These are phyloP conservation scores for Litocranius walleri DNA, from an alignment of 2,113 vertebrate species.

Conservation along the genomic window DNA sequence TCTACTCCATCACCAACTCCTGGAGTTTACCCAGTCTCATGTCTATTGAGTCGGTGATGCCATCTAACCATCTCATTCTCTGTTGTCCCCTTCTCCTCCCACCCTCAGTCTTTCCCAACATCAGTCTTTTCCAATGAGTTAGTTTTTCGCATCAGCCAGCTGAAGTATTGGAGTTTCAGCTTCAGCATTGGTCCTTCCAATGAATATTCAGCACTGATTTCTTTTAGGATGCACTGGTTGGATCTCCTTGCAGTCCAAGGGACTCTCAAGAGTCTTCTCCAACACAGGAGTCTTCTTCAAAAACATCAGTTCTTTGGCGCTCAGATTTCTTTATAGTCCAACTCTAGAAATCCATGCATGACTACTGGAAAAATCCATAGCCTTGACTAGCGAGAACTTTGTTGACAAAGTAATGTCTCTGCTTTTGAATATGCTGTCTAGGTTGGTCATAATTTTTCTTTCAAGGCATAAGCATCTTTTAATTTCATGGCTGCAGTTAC, in stretches of 20 bases:
- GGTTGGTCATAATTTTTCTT: neutral
- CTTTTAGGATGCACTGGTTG: neutral
- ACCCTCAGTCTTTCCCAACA: neutral
- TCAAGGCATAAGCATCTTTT: neutral
- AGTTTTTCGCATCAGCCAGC: neutral
- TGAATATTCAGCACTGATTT: neutral
- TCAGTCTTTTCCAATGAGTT: neutral
- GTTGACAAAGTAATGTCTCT: neutral
- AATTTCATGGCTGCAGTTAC: neutral
- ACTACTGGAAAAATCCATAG: neutral
- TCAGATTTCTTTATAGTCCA: neutral
- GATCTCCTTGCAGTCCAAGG: neutral
- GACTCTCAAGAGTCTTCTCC: neutral
- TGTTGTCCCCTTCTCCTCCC: neutral
- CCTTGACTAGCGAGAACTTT: neutral
- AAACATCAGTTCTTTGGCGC: neutral
- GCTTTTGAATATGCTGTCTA: neutral
- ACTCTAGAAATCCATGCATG: neutral
- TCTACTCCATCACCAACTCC: neutral
- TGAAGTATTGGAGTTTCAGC: neutral
- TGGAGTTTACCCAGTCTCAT: neutral
- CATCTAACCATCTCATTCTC: neutral
- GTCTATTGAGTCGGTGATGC: fast-evolving
- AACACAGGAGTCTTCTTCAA: neutral
- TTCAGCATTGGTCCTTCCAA: neutral